Conservation (phyloP, 2,113 vertebrate genomes). For the Carollia perspicillata region DNA sequence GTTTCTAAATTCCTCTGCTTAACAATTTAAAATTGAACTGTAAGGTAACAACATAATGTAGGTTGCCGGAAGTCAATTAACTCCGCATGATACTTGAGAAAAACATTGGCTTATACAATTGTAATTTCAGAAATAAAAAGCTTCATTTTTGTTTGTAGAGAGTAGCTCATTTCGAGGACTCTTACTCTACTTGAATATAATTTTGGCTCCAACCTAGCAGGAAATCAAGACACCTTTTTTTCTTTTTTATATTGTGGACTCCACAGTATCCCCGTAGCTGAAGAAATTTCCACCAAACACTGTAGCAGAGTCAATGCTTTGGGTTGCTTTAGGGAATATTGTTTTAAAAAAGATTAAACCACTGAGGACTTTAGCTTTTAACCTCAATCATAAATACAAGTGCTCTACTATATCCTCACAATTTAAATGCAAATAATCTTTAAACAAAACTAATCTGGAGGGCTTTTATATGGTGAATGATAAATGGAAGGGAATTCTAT, state of each 20-base stretch:
- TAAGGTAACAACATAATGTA: constrained; percentile 73
- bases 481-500: constrained; percentile 69
- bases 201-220: constrained; percentile 28
- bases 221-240: constrained; percentile 52
- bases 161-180: background rate
- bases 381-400: constrained; percentile 62
- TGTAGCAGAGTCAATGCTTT: background rate
- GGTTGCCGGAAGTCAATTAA: constrained; percentile 75
- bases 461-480: constrained; percentile 72
- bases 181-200: background rate
- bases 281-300: constrained; percentile 15
- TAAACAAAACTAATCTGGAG: constrained; percentile 80
- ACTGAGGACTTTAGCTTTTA: constrained; percentile 75
- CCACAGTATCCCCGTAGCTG: background rate
- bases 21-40: constrained; percentile 74
- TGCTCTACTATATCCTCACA: constrained; percentile 59
- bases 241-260: constrained; percentile 39
- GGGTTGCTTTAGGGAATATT: constrained; percentile 36
- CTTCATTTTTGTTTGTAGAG: constrained; percentile 40
- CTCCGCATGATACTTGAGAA: constrained; percentile 54
- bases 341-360: constrained; percentile 63
- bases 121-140: constrained; percentile 50
- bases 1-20: constrained; percentile 60
- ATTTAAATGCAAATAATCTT: constrained; percentile 84
- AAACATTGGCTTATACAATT: constrained; percentile 59